A percentile compares a stretch with the other conserved stretches of the same genome.
phyloP scores from a whole-genome alignment of 2,797 vertebrate genomes.

The Pseudomugil gertrudae region DNA sequence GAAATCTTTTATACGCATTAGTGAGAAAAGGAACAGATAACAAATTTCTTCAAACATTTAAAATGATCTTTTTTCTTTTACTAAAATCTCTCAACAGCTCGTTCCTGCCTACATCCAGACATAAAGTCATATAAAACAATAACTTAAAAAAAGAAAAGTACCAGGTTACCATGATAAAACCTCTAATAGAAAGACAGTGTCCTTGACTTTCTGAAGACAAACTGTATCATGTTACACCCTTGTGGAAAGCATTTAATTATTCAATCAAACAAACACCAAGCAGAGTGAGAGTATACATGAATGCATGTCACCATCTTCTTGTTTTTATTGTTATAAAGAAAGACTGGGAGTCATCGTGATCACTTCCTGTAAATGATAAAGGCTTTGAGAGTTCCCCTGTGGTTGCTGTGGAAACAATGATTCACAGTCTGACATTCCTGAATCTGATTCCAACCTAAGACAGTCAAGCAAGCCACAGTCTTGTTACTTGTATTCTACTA shows the following conservation, averaged over 20 bases:
- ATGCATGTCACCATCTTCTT: background rate
- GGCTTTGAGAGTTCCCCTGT: conserved; percentile 24
- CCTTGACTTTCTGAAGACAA: background rate
- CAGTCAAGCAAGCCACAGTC: conserved; percentile 17
- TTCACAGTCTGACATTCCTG: conserved; percentile 65
- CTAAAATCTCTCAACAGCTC: too few relatives aligned
- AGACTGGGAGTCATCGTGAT: conserved; percentile 28
- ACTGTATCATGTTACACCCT: background rate
- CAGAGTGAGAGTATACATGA: too few relatives aligned
- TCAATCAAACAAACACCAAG: background rate
- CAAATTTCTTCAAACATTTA: too few relatives aligned
- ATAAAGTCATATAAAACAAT: too few relatives aligned
- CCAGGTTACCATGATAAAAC: too few relatives aligned
- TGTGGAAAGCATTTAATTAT: background rate
- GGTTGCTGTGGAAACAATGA: conserved; percentile 67
- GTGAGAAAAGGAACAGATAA: too few relatives aligned
- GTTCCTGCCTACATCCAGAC: too few relatives aligned
- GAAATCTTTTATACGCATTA: too few relatives aligned
- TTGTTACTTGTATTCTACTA: background rate
- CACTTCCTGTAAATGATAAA: conserved; percentile 66
- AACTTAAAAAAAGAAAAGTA: too few relatives aligned
- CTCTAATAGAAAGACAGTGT: too few relatives aligned
- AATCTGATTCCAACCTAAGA: conserved; percentile 37
- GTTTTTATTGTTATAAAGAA: background rate
- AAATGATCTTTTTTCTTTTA: background rate